Evolutionary conservation across 2,888 invertebrate genomes (phyloP).

Genomic region (Parthenolecanium corni): DNA sequence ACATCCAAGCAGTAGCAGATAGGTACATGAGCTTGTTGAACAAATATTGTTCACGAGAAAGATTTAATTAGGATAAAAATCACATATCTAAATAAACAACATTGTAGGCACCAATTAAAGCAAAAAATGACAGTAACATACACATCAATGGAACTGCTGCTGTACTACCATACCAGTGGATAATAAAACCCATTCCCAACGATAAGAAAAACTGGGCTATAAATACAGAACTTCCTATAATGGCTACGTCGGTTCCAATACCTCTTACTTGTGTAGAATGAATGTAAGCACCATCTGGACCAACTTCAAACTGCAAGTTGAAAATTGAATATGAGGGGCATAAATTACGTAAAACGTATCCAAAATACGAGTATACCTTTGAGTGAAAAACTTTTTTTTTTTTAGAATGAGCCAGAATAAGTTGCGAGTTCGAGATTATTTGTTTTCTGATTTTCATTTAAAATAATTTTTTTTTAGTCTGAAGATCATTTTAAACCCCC

Average conservation of each 20-base stretch:
- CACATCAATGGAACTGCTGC: constrained; percentile 80
- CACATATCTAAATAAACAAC: constrained; percentile 81
- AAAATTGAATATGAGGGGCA: background rate
- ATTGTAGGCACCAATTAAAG: constrained; percentile 72
- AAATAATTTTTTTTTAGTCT: too few species aligned
- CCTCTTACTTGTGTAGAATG: constrained; percentile 56
- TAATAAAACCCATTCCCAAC: constrained; percentile 72
- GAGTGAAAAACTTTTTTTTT: too few species aligned
- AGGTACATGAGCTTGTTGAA: too few species aligned
- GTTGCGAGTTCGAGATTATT: too few species aligned
- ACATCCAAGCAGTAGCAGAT: too few species aligned
- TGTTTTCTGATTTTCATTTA: too few species aligned
- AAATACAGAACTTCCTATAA: constrained; percentile 92
- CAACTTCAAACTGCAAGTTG: constrained; percentile 33
- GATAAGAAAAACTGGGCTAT: constrained; percentile 87
- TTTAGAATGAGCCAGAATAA: too few species aligned
- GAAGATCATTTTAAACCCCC: too few species aligned
- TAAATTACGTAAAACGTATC: too few species aligned
- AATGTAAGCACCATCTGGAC: constrained; percentile 5
- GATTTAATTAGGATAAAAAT: background rate
- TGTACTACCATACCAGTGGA: constrained; percentile 67
- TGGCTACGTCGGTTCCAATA: constrained; percentile 86
- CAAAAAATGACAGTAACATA: constrained; percentile 69
- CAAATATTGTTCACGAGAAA: too few species aligned
- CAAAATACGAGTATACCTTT: too few species aligned